Evolutionary conservation across 2,113 vertebrate genomes (phyloP).

Genomic region (Xyliphius kryptos): DNA sequence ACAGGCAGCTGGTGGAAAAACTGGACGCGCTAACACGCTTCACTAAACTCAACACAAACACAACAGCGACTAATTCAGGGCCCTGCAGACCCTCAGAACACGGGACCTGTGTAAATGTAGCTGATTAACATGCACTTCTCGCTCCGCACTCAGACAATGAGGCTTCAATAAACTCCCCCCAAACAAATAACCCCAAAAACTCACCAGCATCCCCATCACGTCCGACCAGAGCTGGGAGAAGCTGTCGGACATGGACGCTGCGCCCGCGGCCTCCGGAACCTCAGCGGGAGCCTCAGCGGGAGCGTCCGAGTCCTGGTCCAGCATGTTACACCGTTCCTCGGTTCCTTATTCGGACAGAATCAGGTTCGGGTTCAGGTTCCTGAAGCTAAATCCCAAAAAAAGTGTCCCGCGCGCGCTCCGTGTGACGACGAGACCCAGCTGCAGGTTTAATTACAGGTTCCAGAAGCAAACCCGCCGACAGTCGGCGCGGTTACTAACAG

Average conservation of each 20-base stretch:
- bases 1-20: no score
- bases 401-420: no score
- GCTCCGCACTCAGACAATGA: slow-evolving; percentile 33
- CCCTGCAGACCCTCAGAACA: background rate
- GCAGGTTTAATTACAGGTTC: no score
- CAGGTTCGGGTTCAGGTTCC: no score
- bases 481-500: no score
- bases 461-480: no score
- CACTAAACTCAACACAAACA: no score
- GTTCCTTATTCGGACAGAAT: no score
- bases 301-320: slow-evolving; percentile 68
- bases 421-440: no score
- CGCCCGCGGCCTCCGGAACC: slow-evolving; percentile 50
- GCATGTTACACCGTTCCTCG: slow-evolving; percentile 16
- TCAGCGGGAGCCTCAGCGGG: slow-evolving; percentile 47
- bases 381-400: no score
- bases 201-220: slow-evolving; percentile 97
- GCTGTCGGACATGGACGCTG: slow-evolving; percentile 68
- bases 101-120: background rate
- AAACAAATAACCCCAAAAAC: slow-evolving; percentile 46
- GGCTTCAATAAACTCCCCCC: slow-evolving; percentile 40
- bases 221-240: slow-evolving; percentile 88
- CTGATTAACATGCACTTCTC: slow-evolving; percentile 29
- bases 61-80: no score
- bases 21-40: no score